These are phyloP conservation scores for Silurus lanzhouensis DNA, from an alignment of 2,797 vertebrate species.

Conservation along the genomic window DNA sequence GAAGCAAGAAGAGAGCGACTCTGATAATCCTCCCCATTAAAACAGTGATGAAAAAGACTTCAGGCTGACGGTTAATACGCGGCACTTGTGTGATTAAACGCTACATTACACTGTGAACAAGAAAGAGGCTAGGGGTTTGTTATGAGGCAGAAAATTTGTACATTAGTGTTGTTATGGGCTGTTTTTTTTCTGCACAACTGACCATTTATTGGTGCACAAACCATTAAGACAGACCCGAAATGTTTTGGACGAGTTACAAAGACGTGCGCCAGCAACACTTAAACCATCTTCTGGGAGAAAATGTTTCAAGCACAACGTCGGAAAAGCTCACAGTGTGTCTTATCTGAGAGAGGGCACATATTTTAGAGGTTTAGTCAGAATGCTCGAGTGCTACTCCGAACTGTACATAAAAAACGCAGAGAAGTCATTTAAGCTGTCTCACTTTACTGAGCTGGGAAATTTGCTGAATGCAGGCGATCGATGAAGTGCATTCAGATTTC, in stretches of 20 bases:
- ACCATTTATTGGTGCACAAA: slow-evolving; percentile 46
- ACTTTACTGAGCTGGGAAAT: slow-evolving; percentile 72
- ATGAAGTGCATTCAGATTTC: slow-evolving; percentile 62
- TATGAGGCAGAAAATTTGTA: slow-evolving; percentile 24
- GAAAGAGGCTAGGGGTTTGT: slow-evolving; percentile 3
- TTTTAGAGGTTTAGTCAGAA: slow-evolving; percentile 46
- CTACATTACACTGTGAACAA: slow-evolving; percentile 24
- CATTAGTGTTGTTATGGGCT: slow-evolving; percentile 17
- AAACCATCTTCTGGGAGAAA: neutral
- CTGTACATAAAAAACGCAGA: slow-evolving; percentile 59
- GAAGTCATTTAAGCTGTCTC: slow-evolving; percentile 65
- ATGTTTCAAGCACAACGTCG: neutral
- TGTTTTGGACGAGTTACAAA: neutral
- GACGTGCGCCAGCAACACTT: neutral
- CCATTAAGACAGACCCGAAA: neutral
- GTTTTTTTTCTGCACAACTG: slow-evolving; percentile 23
- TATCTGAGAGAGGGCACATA: slow-evolving; percentile 6
- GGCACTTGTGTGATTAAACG: slow-evolving; percentile 32
- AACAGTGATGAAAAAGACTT: slow-evolving; percentile 28
- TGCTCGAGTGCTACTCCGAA: slow-evolving; percentile 48
- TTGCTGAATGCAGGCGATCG: slow-evolving; percentile 66
- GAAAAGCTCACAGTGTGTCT: neutral
- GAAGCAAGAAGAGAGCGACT: slow-evolving; percentile 7
- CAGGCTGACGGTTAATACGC: slow-evolving; percentile 23
- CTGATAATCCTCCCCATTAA: slow-evolving; percentile 21